These are phyloP conservation scores for Watersipora subatra DNA, from an alignment of 1,140 invertebrate species.

Conservation along the genomic window DNA sequence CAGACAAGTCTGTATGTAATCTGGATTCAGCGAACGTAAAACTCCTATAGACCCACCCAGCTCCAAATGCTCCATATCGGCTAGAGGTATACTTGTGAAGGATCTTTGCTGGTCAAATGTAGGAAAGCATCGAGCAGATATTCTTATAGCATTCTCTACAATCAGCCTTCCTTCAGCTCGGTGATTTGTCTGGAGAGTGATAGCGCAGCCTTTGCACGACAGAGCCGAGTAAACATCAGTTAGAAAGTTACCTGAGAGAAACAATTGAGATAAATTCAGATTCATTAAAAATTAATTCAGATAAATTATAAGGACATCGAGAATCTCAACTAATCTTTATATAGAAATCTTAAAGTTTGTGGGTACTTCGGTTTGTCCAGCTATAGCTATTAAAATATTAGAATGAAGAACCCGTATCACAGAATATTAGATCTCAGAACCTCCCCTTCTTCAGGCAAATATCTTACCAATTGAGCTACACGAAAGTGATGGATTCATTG, in stretches of 20 bases:
- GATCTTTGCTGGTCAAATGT: conserved; percentile 5
- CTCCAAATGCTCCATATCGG: not conserved
- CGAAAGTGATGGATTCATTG: no score
- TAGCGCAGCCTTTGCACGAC: conserved; percentile 12
- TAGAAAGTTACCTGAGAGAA: conserved; percentile 22
- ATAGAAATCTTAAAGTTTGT: no score
- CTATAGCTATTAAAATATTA: no score
- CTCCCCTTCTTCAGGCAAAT: no score
- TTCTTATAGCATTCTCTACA: conserved; percentile 26
- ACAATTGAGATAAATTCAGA: not conserved
- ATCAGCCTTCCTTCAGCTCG: conserved; percentile 28
- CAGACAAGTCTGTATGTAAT: no score
- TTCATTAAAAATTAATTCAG: not conserved
- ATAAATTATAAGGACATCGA: not conserved
- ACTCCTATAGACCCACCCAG: no score
- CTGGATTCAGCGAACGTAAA: no score
- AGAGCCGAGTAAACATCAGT: conserved; percentile 17
- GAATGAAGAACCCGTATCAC: no score
- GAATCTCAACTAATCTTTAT: no score
- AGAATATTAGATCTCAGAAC: no score
- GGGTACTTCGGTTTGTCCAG: no score
- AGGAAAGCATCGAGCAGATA: conserved; percentile 18
- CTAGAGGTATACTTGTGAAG: not conserved
- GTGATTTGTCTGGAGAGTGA: conserved; percentile 27
- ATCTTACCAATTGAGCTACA: no score